Evolutionary conservation across 2,113 vertebrate genomes (phyloP), one percentile per base, ranked within the genome.

Genomic region (Microtus ochrogaster): DNA sequence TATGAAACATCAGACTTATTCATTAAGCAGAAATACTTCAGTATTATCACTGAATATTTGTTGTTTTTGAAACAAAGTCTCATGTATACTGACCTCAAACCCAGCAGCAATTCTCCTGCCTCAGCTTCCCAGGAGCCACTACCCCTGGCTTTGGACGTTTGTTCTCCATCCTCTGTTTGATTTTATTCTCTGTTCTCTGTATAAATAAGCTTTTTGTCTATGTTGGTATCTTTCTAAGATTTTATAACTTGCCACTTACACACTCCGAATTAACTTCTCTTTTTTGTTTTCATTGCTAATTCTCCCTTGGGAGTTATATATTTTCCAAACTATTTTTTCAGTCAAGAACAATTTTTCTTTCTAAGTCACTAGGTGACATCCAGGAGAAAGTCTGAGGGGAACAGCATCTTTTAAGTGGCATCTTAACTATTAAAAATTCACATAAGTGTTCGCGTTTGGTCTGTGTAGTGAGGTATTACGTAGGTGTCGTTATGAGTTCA

Each of bases 271-370:
- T 87, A 63, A 58, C 84, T 83, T 91, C 4, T 92, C 33, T 19
- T 82, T 58, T 22, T 93, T 13, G 11, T 79, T 94, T 47, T 14
- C 36, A 55, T 70, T 65, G 19, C 91, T 94, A 79, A 70, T 88
- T 39, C 86, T 86, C 77, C 55, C n/a, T 79, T 41, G n/a, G 36
- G 76, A 13, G 70, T 55, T 73, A 22, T 5, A 65, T 65, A 84
- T 49, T 81, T 96, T 90, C 65, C 76, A 96, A 89, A 91, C 66
- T 41, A 82, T 83, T 95, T 95, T 93, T 91, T 83, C 33, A 92
- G 22, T 79, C 30, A 89, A 92, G n/a, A 30, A 65, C 74, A 94
- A 85, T 63, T 66, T 85, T 78, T 58, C 82, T 90, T 84, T 49
- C 36, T 13, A 16, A 30, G 55, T 76, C 73, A 94, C 70, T 26